Evolutionary conservation across 2,113 vertebrate genomes (phyloP), one percentile per base, ranked within the genome.

Genomic region (Ammodytes marinus): DNA sequence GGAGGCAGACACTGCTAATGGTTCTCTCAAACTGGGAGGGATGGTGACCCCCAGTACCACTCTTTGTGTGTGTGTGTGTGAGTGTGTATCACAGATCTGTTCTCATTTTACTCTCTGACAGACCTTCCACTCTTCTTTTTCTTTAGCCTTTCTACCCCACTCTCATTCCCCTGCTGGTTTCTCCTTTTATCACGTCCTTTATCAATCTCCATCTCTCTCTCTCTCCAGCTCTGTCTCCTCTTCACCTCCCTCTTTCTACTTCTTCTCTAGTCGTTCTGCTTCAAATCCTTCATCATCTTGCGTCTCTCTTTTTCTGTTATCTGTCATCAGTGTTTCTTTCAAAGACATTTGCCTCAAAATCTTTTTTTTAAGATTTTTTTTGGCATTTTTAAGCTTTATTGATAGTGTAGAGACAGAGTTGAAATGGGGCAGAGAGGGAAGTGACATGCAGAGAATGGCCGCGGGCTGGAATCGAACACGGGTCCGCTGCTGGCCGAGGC

Each of bases 1-100:
- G 96, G 85, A 0, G 15, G 88, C 95, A 96, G 94, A 94, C 95
- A 86, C 74, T 39, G 72, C 92, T 97, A 94, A 94, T 93, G 92
- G 71, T 82, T 64, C 54, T 61, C 55, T 90, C 88, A 85, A 88
- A 90, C 90, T 86, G 91, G 86, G 76, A 89, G 72, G 63, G 83
- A 82, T 74, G 40, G 74, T 88, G 79, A 90, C 86, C 89, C 27
- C 67, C 57, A 74, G 77, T 10, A 58, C n/a, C 15, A 13, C 77
- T 65, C 47, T 43, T 46, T 19, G 6, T 53, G 45, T 61, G 12
- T 64, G 46, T 37, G 35, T 47, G 27, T 64, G 19, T n/a, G n/a
- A n/a, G n/a, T 35, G 50, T 42, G 19, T 15, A 15, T 57, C 70
- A 55, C 52, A 17, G 53, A 59, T 53, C 43, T 69, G 57, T 54